Evolutionary conservation across 2,113 vertebrate species (phyloP).

Genomic region (Eubucco bourcierii): DNA sequence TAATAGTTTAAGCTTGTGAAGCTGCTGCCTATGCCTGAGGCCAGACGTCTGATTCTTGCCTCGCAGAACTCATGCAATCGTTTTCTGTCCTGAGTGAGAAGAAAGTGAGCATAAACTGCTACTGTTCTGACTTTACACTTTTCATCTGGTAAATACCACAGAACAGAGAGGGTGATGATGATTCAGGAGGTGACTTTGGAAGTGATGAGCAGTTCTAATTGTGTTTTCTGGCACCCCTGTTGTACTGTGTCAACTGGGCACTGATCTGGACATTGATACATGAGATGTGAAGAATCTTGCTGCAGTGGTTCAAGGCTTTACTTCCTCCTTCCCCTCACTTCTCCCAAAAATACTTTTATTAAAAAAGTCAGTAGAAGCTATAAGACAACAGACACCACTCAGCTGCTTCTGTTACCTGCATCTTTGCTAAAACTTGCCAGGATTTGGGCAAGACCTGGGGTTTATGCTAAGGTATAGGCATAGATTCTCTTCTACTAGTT

Average conservation of each 20-base stretch:
- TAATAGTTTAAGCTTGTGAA: not conserved
- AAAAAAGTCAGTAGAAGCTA: not conserved
- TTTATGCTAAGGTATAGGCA: not conserved
- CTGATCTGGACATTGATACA: not conserved
- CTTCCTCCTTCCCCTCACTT: not conserved
- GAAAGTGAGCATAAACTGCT: not conserved
- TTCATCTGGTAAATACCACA: not conserved
- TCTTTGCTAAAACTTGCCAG: not conserved
- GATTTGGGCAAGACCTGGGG: not conserved
- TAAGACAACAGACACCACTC: not conserved
- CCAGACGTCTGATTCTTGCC: not conserved
- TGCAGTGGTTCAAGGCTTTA: not conserved
- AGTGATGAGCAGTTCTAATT: not conserved
- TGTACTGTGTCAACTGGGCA: not conserved
- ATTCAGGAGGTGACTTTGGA: not conserved
- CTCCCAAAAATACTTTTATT: not conserved
- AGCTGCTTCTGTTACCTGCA: not conserved
- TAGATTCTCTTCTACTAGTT: not conserved
- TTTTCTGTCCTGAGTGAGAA: not conserved
- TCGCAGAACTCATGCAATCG: not conserved
- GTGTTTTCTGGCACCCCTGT: not conserved
- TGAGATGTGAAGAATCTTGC: not conserved
- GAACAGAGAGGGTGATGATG: not conserved
- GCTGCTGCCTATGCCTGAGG: not conserved
- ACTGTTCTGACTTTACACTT: not conserved